phyloP scores from a whole-genome alignment of 2,888 invertebrate species.

The Sinohyriopsis cumingii region DNA sequence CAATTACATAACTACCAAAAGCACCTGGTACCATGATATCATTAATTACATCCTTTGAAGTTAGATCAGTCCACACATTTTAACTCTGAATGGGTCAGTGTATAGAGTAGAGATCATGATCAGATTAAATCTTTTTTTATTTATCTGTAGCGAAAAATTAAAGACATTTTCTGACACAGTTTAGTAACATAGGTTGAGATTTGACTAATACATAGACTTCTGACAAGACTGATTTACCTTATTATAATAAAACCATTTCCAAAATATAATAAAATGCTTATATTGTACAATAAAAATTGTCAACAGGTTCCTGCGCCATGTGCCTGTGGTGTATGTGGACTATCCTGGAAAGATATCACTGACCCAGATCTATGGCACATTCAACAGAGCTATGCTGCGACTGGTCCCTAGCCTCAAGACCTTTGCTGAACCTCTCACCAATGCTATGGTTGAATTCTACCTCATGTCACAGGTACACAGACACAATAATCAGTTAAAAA shows the following conservation, averaged over 20 bases:
- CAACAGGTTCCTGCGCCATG: conserved; percentile 82
- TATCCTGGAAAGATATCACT: conserved; percentile 98
- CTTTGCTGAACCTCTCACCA: conserved; percentile 96
- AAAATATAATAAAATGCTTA: neutral
- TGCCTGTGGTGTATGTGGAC: conserved; percentile 99
- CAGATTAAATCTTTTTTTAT: neutral
- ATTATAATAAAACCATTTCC: neutral
- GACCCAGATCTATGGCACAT: conserved; percentile 97
- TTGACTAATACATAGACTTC: neutral
- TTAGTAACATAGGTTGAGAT: neutral
- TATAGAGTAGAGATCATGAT: no score
- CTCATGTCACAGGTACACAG: conserved; percentile 84
- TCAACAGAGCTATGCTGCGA: conserved; percentile 97
- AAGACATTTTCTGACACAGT: neutral
- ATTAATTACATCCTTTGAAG: neutral
- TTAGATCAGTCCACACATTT: neutral
- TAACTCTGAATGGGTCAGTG: neutral
- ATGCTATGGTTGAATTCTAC: conserved; percentile 99
- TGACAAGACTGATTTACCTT: neutral
- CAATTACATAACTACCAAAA: no score
- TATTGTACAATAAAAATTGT: neutral
- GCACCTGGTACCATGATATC: no score
- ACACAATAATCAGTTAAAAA: neutral
- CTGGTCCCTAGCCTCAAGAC: conserved; percentile 92
- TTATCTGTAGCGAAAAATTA: neutral